phyloP scores from a whole-genome alignment of 2,797 vertebrate species.

The Trichosurus vulpecula region DNA sequence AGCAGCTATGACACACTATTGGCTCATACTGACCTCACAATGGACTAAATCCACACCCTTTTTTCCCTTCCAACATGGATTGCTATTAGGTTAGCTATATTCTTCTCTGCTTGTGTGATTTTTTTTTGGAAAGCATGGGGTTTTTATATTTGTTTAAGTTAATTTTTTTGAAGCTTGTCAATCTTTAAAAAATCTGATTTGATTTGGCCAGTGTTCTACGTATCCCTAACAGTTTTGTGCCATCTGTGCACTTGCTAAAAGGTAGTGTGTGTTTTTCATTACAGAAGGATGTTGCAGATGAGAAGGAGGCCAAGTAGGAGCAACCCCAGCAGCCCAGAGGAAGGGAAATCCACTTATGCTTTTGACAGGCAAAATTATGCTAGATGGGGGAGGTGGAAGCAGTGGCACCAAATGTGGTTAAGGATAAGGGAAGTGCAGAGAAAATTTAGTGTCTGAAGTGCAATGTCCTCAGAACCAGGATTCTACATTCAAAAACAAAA shows the following conservation, averaged over 20 bases:
- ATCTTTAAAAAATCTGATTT: slow-evolving; percentile 11
- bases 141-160: slow-evolving; percentile 20
- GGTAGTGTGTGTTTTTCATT: background rate
- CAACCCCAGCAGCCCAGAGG: background rate
- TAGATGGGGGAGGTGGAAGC: background rate
- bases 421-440: background rate
- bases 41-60: slow-evolving; percentile 55
- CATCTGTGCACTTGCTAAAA: slow-evolving; percentile 12
- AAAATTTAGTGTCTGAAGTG: background rate
- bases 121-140: background rate
- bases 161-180: slow-evolving; percentile 33
- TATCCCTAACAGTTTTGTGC: slow-evolving; percentile 8
- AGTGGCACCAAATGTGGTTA: background rate
- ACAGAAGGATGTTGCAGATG: background rate
- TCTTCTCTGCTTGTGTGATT: background rate
- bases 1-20: background rate
- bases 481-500: slow-evolving; percentile 33
- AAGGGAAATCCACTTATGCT: background rate
- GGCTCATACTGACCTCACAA: background rate
- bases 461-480: slow-evolving; percentile 10
- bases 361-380: background rate
- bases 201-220: slow-evolving; percentile 10
- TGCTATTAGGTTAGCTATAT: slow-evolving; percentile 5
- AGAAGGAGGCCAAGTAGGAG: background rate
- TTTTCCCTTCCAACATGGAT: background rate